Evolutionary conservation across 2,797 vertebrate genomes (phyloP).

Genomic region (Emys orbicularis): DNA sequence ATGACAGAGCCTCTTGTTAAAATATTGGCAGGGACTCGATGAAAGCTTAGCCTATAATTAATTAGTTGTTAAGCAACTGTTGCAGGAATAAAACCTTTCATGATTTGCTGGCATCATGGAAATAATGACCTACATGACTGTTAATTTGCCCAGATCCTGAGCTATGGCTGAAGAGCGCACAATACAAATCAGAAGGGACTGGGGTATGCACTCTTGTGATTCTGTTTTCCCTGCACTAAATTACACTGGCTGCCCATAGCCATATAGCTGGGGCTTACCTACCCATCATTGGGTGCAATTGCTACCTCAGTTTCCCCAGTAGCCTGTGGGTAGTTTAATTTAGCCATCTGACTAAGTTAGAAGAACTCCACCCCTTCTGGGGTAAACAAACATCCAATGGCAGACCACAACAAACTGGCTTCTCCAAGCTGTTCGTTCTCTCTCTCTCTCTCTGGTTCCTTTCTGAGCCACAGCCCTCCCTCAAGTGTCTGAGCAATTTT

Average conservation of each 20-base stretch:
- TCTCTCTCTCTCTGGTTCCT: not conserved
- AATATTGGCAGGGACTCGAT: too few species aligned
- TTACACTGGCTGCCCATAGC: fast-evolving
- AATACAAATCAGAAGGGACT: not conserved
- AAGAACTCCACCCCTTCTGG: not conserved
- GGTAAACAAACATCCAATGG: not conserved
- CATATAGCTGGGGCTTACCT: not conserved
- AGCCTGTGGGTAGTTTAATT: not conserved
- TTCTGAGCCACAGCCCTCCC: not conserved
- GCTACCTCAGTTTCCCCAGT: not conserved
- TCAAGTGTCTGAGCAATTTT: not conserved
- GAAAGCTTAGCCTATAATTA: too few species aligned
- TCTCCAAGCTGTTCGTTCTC: not conserved
- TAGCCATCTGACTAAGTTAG: not conserved
- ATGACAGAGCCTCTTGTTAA: too few species aligned
- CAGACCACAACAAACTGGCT: not conserved
- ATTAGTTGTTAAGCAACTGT: too few species aligned
- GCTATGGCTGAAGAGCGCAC: not conserved
- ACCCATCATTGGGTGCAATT: not conserved
- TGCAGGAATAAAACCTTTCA: too few species aligned
- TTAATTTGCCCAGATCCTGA: not conserved
- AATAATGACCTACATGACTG: too few species aligned
- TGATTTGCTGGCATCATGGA: too few species aligned
- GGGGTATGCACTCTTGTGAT: not conserved
- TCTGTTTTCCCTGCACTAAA: not conserved